Evolutionary conservation across 2,888 invertebrate genomes (phyloP), one percentile per base, ranked within the genome.

Genomic region (Drosophila pseudotakahashii): DNA sequence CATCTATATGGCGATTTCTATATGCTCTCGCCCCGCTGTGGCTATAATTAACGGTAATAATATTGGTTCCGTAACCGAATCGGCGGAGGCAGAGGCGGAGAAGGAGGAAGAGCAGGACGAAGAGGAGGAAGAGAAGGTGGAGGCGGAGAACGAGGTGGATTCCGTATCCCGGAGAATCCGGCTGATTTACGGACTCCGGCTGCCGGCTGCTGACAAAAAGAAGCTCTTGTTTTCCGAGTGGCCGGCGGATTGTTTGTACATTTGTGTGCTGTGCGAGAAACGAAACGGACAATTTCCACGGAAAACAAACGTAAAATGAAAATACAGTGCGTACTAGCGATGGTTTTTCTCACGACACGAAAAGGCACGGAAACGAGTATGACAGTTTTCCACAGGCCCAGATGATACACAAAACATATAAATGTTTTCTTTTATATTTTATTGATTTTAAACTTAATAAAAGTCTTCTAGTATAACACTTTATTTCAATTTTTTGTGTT

Each of bases 261-360:
- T 79, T 80, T 72, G 73, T 69, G 63, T 62, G 62, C 62, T 48
- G 34, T 48, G 45, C 37, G 32, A 26, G 34, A 32, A 7, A 39
- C 44, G 26, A 32, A 13, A 32, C 37, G 32, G 44, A 66, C 34
- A 67, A 77, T 62, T 41, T 47, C 47, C 45, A 52, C 44, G 34
- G 36, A 83, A 80, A 83, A 80, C 76, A 80, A 80, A 52, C 41
- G 54, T 42, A 54, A 67, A 76, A 73, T 63, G 47, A 47, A 47
- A 47, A 47, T 32, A 47, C 16, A 80, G 75, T 77, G 79, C 66
- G 80, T 69, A 71, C 42, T 42, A 42, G 42, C 2, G 42, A 42
- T 19, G 42, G 42, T 2, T 23, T 42, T 23, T 37, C 1, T 19
- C 6, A 11, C 19, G 11, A 6, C 42, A 42, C 19, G 19, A 13